Percentiles rank a stretch among this genome's conserved stretches.
Conservation (phyloP, 2,113 vertebrate species). For the Psilopsiagon aymara region DNA sequence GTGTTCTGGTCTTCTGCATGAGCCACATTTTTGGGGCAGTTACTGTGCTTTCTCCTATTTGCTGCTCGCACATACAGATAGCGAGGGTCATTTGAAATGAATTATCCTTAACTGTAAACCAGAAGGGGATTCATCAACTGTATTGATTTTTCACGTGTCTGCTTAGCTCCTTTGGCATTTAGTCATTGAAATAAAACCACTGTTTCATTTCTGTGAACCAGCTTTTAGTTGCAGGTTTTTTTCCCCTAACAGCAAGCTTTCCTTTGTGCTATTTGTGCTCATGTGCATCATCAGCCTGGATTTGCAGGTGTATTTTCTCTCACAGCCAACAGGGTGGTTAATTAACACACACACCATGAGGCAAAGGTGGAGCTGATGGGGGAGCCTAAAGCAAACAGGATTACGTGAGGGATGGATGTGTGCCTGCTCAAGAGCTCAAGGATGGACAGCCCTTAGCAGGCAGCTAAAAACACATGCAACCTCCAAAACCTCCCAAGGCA, state of each 20-base stretch:
- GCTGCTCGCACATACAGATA: neutral
- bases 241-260: neutral
- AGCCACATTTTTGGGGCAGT: neutral
- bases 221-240: conserved; percentile 1
- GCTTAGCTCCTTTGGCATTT: neutral
- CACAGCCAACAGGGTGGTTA: neutral
- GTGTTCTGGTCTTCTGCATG: neutral
- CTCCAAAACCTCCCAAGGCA: neutral
- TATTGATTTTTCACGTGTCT: neutral
- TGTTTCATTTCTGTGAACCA: neutral
- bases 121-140: conserved; percentile 28
- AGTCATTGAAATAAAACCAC: neutral
- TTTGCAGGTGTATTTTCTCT: neutral
- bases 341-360: neutral
- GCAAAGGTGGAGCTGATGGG: neutral
- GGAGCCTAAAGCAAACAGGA: neutral
- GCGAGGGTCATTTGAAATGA: neutral
- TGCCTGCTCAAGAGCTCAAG: fast-evolving
- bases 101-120: conserved; percentile 12
- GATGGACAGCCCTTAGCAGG: neutral
- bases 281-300: neutral
- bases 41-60: neutral
- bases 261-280: neutral
- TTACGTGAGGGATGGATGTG: neutral
- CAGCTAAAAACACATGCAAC: neutral